Percentiles rank a stretch among this genome's conserved stretches.
These are phyloP conservation scores for Helicoverpa assulta DNA, from an alignment of 2,888 invertebrate genomes.

Conservation along the genomic window DNA sequence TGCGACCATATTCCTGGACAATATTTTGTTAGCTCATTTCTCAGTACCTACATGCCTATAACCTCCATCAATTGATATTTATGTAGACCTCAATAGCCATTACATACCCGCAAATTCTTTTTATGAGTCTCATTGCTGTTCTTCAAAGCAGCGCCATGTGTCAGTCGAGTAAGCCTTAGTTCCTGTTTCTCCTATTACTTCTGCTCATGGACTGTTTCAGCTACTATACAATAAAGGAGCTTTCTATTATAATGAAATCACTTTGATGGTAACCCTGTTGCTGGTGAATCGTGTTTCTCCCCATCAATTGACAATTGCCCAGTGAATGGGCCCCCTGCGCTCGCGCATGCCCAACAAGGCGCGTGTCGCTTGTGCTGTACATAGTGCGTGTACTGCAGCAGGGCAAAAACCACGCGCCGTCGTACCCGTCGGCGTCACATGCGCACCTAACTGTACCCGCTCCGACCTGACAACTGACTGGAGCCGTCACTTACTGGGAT, in stretches of 20 bases:
- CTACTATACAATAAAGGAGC: too few relatives aligned
- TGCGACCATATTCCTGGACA: too few relatives aligned
- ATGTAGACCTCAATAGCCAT: too few relatives aligned
- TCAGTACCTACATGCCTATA: too few relatives aligned
- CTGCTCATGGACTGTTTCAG: too few relatives aligned
- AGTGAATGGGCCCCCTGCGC: constrained; percentile 83
- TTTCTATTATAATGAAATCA: neutral
- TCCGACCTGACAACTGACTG: constrained; percentile 14
- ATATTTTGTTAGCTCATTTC: too few relatives aligned
- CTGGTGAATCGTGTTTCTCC: constrained; percentile 72
- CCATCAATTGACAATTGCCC: constrained; percentile 82
- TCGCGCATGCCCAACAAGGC: constrained; percentile 69
- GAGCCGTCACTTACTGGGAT: constrained; percentile 22
- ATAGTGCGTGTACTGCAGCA: constrained; percentile 33
- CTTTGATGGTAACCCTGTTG: constrained; percentile 63
- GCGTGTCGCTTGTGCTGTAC: constrained; percentile 62
- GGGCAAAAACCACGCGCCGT: constrained; percentile 68
- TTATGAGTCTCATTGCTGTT: too few relatives aligned
- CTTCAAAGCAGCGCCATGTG: too few relatives aligned
- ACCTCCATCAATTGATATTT: too few relatives aligned
- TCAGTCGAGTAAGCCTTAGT: too few relatives aligned
- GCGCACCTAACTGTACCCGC: constrained; percentile 52
- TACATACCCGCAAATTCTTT: too few relatives aligned
- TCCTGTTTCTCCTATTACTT: too few relatives aligned
- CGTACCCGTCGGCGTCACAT: constrained; percentile 2